Percentiles rank a stretch among this genome's conserved stretches.
These are phyloP conservation scores for Oppia nitens DNA, from an alignment of 1,140 invertebrate genomes.

Conservation along the genomic window DNA sequence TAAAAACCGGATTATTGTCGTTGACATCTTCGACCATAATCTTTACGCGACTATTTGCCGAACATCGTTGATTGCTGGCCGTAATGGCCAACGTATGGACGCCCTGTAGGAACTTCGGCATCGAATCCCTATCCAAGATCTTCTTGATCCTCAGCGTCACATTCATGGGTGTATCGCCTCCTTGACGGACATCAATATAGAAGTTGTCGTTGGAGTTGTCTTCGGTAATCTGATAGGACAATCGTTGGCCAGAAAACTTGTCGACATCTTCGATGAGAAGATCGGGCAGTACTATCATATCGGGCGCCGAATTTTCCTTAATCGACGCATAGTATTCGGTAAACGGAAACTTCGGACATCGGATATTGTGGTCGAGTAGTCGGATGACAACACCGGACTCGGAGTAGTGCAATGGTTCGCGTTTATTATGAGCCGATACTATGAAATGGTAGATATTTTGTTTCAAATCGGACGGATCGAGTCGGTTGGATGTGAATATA, in stretches of 20 bases:
- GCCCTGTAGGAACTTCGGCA: conserved; percentile 23
- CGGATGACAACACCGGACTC: conserved; percentile 23
- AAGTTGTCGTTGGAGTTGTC: conserved; percentile 25
- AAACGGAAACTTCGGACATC: conserved; percentile 24
- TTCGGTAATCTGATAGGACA: conserved; percentile 24
- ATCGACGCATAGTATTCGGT: conserved; percentile 24
- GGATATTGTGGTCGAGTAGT: conserved; percentile 18
- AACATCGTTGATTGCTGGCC: conserved; percentile 21
- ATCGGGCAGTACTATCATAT: conserved; percentile 21
- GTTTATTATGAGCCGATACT: conserved; percentile 21
- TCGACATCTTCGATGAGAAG: conserved; percentile 22
- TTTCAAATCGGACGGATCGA: conserved; percentile 16
- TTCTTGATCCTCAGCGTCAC: conserved; percentile 23
- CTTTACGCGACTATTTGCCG: conserved; percentile 20
- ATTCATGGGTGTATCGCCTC: conserved; percentile 1
- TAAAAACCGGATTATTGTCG: conserved; percentile 77
- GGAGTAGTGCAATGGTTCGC: conserved; percentile 15
- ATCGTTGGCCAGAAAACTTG: conserved; percentile 14
- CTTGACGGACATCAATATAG: conserved; percentile 19
- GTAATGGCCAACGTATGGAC: conserved; percentile 23
- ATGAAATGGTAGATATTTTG: conserved; percentile 21
- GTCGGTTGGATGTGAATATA: conserved; percentile 20
- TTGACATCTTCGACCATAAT: conserved; percentile 36
- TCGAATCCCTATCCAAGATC: conserved; percentile 22
- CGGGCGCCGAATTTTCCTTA: conserved; percentile 21